These are phyloP conservation scores for Spongilla lacustris DNA, from an alignment of 37 sponge, comb jelly and placozoan genomes.

Conservation along the genomic window DNA sequence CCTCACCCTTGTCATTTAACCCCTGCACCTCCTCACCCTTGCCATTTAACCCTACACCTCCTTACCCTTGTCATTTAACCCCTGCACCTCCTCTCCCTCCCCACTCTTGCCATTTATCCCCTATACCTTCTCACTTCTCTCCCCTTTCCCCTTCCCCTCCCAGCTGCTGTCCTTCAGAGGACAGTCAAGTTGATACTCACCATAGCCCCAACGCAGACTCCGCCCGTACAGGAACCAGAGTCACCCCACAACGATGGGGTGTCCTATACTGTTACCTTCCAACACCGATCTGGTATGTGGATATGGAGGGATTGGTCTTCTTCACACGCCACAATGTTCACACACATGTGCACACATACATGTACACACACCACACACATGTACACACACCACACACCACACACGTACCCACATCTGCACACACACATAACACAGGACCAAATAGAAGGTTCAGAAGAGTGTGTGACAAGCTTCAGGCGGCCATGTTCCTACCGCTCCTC, in stretches of 20 bases:
- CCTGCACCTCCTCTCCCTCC: too few species aligned
- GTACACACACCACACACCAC: neutral
- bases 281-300: conserved; percentile 54
- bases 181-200: conserved; percentile 58
- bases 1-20: too few species aligned
- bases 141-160: neutral
- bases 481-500: conserved; percentile 46
- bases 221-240: neutral
- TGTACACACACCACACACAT: too few species aligned
- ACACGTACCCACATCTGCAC: neutral
- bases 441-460: conserved; percentile 44
- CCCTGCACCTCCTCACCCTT: too few species aligned
- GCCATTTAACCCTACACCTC: too few species aligned
- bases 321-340: too few species aligned
- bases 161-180: conserved; percentile 74
- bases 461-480: conserved; percentile 64
- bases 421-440: conserved; percentile 20
- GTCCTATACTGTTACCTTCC: conserved; percentile 60
- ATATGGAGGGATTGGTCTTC: too few species aligned
- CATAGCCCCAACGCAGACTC: conserved; percentile 54
- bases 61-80: too few species aligned
- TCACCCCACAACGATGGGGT: conserved; percentile 23
- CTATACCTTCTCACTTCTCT: neutral
- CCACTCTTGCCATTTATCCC: too few species aligned
- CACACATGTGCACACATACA: too few species aligned